phyloP scores from a whole-genome alignment of 1,140 invertebrate species.

The Trichogramma pretiosum region DNA sequence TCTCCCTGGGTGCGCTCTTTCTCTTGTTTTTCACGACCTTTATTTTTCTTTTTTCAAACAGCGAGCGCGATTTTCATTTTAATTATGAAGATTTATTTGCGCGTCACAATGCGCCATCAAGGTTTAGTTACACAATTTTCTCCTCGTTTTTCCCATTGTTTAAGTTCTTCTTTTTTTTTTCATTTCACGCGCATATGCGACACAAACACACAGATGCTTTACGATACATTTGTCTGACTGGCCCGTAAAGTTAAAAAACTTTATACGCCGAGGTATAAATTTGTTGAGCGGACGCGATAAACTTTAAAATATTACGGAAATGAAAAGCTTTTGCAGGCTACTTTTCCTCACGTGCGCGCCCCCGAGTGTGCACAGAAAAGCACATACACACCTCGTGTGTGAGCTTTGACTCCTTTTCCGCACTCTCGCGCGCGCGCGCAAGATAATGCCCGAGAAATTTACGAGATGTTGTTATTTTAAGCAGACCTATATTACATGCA shows the following conservation, averaged over 20 bases:
- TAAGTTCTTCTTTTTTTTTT: too few relatives aligned
- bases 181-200: too few relatives aligned
- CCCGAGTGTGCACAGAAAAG: too few relatives aligned
- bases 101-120: too few relatives aligned
- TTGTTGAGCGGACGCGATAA: conserved; percentile 40
- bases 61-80: conserved; percentile 6
- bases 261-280: conserved; percentile 38
- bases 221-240: conserved; percentile 15
- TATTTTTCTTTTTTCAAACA: neutral
- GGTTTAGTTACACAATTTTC: too few relatives aligned
- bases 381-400: conserved; percentile 20
- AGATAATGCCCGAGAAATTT: conserved; percentile 42
- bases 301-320: conserved; percentile 45
- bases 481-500: too few relatives aligned
- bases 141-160: conserved; percentile 15
- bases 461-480: conserved; percentile 35
- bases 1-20: too few relatives aligned
- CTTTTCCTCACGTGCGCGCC: neutral
- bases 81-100: conserved; percentile 14
- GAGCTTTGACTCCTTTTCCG: conserved; percentile 38
- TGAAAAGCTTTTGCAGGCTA: conserved; percentile 39
- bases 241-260: conserved; percentile 28
- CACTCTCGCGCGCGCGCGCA: conserved; percentile 22
- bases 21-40: neutral
- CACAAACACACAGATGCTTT: conserved; percentile 17